Evolutionary conservation across 1,140 invertebrate genomes (phyloP), one percentile per base, ranked within the genome.

Genomic region (Globodera rostochiensis): DNA sequence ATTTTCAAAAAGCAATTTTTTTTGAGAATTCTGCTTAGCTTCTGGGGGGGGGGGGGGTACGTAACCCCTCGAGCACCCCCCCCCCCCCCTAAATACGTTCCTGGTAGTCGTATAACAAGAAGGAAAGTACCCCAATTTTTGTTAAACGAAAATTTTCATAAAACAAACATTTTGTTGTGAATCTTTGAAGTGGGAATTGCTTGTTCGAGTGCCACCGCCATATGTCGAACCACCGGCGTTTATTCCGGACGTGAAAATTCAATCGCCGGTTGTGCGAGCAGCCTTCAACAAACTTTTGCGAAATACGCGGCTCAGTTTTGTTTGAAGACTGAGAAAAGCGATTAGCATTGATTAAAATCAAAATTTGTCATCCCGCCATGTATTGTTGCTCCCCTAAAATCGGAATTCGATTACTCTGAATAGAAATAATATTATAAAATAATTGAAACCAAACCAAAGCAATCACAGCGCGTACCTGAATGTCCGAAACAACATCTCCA

Each of bases 321-420:
- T 93, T 89, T 97, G 95, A 19, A 99, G 92, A 79, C 91, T 91
- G 87, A 25, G 50, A 82, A 60, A 36, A 25, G 21, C n/a, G 45
- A 21, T 46, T 25, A 21, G 19, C 36, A 36, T 36, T 36, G 36
- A 19, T 75, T 7, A 76, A 11, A 74, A 57, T 96, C 95, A 90
- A 96, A 97, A 92, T 98, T 98, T 6, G 95, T 94, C 86, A 97
- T 96, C 47, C 96, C 97, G 78, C 97, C 97, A 90, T 98, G 96
- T 77, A 98, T 95, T 6, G 96, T 97, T 88, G n/a, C n/a, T n/a
- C n/a, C n/a, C n/a, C n/a, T n/a, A n/a, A n/a, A 80, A 97, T 93
- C 6, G 97, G 97, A 67, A 99, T 87, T 74, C 95, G 94, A 91
- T 97, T 96, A 90, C 96, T 95, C 89, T 95, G 93, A 46, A 98